Base-by-base conservation (phyloP, 1,140 invertebrate species). In the Drosophila fuyamai region DNA sequence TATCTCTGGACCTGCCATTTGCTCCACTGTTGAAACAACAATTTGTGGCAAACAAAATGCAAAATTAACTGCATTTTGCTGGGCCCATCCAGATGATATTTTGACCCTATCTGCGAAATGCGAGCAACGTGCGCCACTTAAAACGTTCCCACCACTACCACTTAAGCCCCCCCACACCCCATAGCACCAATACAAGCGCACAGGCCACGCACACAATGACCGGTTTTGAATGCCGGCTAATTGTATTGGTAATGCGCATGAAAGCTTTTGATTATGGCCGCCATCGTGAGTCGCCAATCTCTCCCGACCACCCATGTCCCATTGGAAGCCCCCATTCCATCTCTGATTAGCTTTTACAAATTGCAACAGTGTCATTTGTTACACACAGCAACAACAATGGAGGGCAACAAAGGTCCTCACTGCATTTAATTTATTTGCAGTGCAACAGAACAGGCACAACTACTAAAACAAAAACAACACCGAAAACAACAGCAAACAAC, bases 401-500 rank as follows among this genome's bases (percentile, higher is more conserved):
- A 32, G 6, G 29, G 29, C 29, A 32, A 32, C 29, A 32, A 7
- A 32, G 29, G 29, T 67, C 44, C 70, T 58, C 60, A 79, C 35
- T 76, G 79, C 58, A 82, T 79, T 88, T 86, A 86, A 86, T 83
- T 88, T 88, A 86, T 86, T 83, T 86, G 79, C 76, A 57, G 65
- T 67, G 16, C 44, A 43, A 47, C 40, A 55, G 48, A 60, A 53
- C 47, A 53, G 18, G 43, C 56, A 23, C 18, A 47, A 10, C 18
- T 23, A 38, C 67, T 68, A 38, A 40, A 57, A 61, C 35, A 61
- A 56, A 38, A 6, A 32, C 38, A 40, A 40, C 3, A 55, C 44
- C 10, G 63, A 44, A 6, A 14, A 44, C 12, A 65, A 47, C 9
- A 18, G 43, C 59, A 44, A 32, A 46, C 12, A 23, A 12, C 53